Evolutionary conservation across 2,888 invertebrate species (phyloP).

Genomic region (Glyphotaelius pellucidus): DNA sequence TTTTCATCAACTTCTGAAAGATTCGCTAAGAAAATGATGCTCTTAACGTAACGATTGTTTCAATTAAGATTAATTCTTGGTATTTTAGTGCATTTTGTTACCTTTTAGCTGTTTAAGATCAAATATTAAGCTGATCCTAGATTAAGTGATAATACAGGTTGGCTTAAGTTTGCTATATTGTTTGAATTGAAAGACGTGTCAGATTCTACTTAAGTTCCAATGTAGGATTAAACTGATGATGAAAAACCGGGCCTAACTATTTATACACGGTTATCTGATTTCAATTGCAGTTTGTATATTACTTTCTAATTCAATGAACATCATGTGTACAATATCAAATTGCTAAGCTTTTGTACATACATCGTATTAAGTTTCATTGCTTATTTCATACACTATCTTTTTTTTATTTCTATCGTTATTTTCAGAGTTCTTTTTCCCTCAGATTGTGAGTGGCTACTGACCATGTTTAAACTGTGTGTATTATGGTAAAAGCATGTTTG

Average conservation of each 20-base stretch:
- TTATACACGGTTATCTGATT: background rate
- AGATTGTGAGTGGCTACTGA: constrained; percentile 3
- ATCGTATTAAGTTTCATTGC: background rate
- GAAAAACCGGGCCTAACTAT: background rate
- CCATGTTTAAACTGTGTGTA: constrained; percentile 14
- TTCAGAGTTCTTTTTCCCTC: background rate
- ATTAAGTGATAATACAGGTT: no score
- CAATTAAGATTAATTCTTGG: background rate
- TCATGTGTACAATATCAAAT: background rate
- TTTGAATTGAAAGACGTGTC: no score
- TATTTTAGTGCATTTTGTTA: background rate
- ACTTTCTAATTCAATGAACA: background rate
- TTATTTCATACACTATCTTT: background rate
- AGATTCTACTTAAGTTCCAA: no score
- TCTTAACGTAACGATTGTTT: background rate
- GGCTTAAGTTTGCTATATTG: no score
- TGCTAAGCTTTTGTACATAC: background rate
- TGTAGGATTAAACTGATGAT: background rate
- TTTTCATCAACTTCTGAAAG: background rate
- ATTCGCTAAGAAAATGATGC: background rate
- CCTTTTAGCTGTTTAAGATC: no score
- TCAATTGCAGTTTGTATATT: background rate
- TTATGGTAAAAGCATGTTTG: constrained; percentile 31
- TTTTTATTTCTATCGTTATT: background rate
- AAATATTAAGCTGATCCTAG: no score